Evolutionary conservation across 2,797 vertebrate species (phyloP).

Genomic region (Micromesistius poutassou): DNA sequence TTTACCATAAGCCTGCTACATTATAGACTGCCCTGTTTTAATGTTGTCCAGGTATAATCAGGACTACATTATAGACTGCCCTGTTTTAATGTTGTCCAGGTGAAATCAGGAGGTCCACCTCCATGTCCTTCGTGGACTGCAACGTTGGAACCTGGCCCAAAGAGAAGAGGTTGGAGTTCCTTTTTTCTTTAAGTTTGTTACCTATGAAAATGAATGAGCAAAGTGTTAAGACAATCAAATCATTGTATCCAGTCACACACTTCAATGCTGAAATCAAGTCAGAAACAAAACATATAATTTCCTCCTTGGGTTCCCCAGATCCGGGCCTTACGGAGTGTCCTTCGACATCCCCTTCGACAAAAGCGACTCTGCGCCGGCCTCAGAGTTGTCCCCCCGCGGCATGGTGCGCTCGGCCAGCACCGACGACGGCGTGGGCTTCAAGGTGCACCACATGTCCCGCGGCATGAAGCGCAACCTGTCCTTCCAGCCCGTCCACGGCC

Average conservation of each 20-base stretch:
- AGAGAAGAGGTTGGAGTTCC: slow-evolving; percentile 84
- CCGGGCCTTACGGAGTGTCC: slow-evolving; percentile 91
- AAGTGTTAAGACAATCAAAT: background rate
- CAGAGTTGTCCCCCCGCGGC: slow-evolving; percentile 68
- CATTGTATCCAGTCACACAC: background rate
- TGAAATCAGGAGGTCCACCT: slow-evolving; percentile 90
- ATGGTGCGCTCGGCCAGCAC: slow-evolving; percentile 92
- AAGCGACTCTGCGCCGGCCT: slow-evolving; percentile 67
- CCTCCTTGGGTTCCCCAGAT: slow-evolving; percentile 68
- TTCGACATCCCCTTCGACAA: slow-evolving; percentile 97
- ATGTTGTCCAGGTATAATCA: slow-evolving; percentile 82
- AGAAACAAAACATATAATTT: background rate
- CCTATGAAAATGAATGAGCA: background rate
- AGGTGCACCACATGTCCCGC: slow-evolving; percentile 73
- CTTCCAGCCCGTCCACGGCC: slow-evolving; percentile 88
- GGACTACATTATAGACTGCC: slow-evolving; percentile 58
- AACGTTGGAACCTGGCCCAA: slow-evolving; percentile 96
- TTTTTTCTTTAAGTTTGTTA: background rate
- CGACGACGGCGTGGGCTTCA: slow-evolving; percentile 88
- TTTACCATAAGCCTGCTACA: background rate
- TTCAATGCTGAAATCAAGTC: background rate
- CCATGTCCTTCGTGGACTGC: slow-evolving; percentile 95
- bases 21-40: background rate
- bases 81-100: slow-evolving; percentile 65
- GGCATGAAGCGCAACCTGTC: slow-evolving; percentile 86